Base-by-base conservation (phyloP, 2,113 vertebrate genomes). In the Oceanites oceanicus region DNA sequence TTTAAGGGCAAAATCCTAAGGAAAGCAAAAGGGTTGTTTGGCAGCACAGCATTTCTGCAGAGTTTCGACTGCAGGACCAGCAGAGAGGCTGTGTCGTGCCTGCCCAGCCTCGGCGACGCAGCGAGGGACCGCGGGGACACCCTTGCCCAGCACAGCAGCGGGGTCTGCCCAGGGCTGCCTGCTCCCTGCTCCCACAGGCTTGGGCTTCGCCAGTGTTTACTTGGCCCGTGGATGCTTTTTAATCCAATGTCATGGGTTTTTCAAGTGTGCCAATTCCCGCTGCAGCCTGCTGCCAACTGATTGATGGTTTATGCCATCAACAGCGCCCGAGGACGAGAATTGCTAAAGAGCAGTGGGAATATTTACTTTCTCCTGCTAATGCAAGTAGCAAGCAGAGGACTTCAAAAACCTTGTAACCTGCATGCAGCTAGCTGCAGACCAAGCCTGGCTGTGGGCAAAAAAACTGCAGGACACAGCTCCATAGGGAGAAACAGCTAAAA, bases 291-390 rank as follows among this genome's bases (percentile, higher is more conserved):
- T 95, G 91, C 88, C 92, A 92, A 1, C 45, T 80, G 86, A 92
- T 86, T 84, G 86, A 66, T 86, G 88, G 67, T 62, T 96, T 91
- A 45, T 77, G 88, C 83, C 59, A 63, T 66, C 74, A 89, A 77
- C 53, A 62, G 29, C 0, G 9, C 94, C 80, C 2, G 67, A 92
- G 72, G 84, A 88, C 3, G 38, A 40, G 89, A 94, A 94, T 40
- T 67, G 63, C 91, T 94, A 52, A 88, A 94, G 83, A 92, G 72
- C 72, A 21, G 20, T 80, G 92, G 92, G 91, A 96, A 95, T 94
- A 92, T 90, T 97, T 96, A 80, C 68, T 89, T 94, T 92, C 75
- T 84, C 63, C 63, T 38, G 68, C 50, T 86, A 94, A 63, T 63
- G 55, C 38, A 71, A 88, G 67, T 20, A 76, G 53, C 82, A 79